phyloP scores from a whole-genome alignment of 2,113 vertebrate species.

The Dipodomys merriami region DNA sequence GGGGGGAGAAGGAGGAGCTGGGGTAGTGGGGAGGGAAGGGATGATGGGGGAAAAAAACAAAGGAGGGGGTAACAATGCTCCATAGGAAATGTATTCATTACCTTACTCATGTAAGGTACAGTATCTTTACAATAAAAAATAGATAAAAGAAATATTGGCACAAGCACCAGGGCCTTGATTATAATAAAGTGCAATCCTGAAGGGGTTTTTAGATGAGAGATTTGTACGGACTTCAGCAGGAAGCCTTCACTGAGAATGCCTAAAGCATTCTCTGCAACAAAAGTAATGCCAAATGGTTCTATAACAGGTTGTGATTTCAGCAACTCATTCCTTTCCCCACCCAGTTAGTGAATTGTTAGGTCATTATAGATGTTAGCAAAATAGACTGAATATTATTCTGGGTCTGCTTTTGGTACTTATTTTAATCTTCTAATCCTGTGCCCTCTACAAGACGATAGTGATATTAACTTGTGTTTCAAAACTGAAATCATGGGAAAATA shows the following conservation, averaged over 20 bases:
- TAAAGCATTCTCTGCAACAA: neutral
- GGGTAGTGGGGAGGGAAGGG: too few species aligned
- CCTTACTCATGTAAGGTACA: too few species aligned
- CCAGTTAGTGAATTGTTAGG: neutral
- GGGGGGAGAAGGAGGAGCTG: too few species aligned
- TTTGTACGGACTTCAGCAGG: neutral
- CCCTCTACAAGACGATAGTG: neutral
- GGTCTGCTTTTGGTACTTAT: neutral
- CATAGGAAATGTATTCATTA: too few species aligned
- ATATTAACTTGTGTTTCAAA: neutral
- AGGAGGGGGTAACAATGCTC: too few species aligned
- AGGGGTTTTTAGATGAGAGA: neutral
- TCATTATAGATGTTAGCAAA: neutral
- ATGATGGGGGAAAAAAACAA: too few species aligned
- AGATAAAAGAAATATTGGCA: too few species aligned
- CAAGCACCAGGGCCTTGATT: neutral
- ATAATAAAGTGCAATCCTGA: neutral
- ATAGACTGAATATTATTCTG: neutral
- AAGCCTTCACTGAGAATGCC: neutral
- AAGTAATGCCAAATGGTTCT: neutral
- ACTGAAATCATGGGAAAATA: neutral
- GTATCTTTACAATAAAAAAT: too few species aligned
- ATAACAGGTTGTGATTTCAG: neutral
- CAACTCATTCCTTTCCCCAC: neutral
- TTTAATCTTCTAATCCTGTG: neutral